A percentile compares a stretch with the other conserved stretches of the same genome.
Evolutionary conservation across 2,888 invertebrate species (phyloP).

Genomic region (Papilio gigon): DNA sequence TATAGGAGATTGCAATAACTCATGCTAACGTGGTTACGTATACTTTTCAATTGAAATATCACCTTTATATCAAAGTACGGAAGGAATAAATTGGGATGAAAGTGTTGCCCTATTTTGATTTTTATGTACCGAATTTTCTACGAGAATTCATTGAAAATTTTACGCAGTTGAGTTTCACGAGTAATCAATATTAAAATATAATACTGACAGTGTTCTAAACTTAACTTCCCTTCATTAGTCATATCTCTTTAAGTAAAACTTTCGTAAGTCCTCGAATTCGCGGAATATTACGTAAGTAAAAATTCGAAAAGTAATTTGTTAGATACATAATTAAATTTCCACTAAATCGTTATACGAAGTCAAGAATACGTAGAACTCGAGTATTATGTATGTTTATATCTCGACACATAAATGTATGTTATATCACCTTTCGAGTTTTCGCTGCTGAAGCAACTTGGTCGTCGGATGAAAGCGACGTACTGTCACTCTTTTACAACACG

Average conservation of each 20-base stretch:
- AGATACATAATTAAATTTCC: conserved; percentile 4
- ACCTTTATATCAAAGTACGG: not conserved
- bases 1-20: conserved; percentile 29
- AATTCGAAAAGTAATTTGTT: conserved; percentile 10
- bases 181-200: conserved; percentile 26
- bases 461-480: conserved; percentile 17
- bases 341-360: not conserved
- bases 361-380: not conserved
- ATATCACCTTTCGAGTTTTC: not conserved
- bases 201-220: conserved; percentile 15
- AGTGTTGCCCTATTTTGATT: conserved; percentile 44
- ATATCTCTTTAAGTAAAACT: not conserved
- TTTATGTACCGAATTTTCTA: conserved; percentile 48
- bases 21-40: conserved; percentile 18
- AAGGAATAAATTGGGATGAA: not conserved
- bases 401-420: not conserved
- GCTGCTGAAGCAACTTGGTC: not conserved
- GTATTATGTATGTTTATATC: not conserved
- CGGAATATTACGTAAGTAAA: not conserved
- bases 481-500: conserved; percentile 17
- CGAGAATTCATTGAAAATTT: conserved; percentile 44
- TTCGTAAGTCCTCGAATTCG: not conserved
- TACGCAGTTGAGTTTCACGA: conserved; percentile 13
- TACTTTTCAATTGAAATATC: conserved; percentile 8
- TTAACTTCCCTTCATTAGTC: conserved; percentile 19